Conservation (phyloP, 2,113 vertebrate genomes). For the Zosterops japonicus region DNA sequence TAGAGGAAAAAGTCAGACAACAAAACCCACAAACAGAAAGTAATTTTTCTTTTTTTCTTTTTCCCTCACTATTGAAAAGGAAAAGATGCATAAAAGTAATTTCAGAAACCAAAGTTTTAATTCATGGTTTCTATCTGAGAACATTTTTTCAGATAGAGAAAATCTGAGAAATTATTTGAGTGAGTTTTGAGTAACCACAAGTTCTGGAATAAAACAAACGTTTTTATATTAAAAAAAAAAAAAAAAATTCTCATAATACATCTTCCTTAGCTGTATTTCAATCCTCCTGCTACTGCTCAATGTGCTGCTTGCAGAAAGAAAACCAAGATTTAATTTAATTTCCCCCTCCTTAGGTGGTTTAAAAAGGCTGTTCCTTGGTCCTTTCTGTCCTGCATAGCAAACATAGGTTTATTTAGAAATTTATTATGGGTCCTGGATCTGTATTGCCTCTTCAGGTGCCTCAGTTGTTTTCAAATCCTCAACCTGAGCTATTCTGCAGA, state of each 20-base stretch:
- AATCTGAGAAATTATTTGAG: neutral
- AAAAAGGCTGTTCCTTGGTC: neutral
- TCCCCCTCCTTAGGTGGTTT: neutral
- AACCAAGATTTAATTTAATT: neutral
- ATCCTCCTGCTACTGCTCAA: neutral
- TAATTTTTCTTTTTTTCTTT: neutral
- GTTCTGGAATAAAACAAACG: neutral
- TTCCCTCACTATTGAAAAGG: neutral
- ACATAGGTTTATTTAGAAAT: neutral
- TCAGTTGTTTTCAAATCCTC: conserved; percentile 7
- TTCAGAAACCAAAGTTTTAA: neutral
- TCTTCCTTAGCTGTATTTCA: neutral
- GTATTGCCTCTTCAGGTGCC: neutral
- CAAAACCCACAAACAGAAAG: neutral
- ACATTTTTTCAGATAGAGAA: too few species aligned
- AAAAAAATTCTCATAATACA: neutral
- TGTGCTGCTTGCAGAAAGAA: neutral
- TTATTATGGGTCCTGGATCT: neutral
- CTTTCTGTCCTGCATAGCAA: neutral
- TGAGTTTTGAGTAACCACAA: neutral
- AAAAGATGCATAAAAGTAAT: neutral
- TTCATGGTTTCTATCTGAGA: neutral
- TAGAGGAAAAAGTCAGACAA: neutral
- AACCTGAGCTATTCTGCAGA: neutral
- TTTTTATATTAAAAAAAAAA: neutral